A percentile compares a stretch with the other conserved stretches of the same genome.
Conservation (phyloP, 2,113 vertebrate genomes). For the Percopsis transmontana region DNA sequence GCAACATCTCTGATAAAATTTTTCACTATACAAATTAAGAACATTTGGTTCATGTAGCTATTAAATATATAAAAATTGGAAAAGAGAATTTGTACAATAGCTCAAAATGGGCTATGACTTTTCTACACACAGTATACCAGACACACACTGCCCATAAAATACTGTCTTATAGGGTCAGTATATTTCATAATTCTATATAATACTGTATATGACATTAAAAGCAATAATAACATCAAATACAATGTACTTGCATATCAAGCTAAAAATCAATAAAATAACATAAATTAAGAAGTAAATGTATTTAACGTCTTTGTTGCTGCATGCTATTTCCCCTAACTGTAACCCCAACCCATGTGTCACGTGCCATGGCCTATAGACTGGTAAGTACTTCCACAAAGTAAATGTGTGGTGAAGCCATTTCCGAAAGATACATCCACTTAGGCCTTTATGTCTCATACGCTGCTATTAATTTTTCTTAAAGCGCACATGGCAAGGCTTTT, state of each 20-base stretch:
- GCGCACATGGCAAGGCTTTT: background rate
- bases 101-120: background rate
- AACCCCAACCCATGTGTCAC: background rate
- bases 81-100: background rate
- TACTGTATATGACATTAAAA: too few species aligned
- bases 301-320: too few species aligned
- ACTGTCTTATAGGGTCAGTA: too few species aligned
- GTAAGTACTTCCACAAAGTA: background rate
- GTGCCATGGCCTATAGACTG: background rate
- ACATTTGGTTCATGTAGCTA: background rate
- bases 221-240: too few species aligned
- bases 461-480: slow-evolving; percentile 3
- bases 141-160: too few species aligned
- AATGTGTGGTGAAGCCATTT: background rate
- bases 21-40: background rate
- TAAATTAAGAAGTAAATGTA: too few species aligned
- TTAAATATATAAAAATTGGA: background rate
- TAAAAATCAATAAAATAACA: too few species aligned
- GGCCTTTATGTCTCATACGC: background rate
- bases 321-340: background rate
- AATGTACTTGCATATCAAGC: too few species aligned
- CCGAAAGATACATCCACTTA: background rate
- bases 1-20: too few species aligned
- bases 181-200: too few species aligned
- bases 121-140: background rate